These are phyloP conservation scores for Ctenopoma multispine DNA, from an alignment of 2,797 vertebrate species.

Conservation along the genomic window DNA sequence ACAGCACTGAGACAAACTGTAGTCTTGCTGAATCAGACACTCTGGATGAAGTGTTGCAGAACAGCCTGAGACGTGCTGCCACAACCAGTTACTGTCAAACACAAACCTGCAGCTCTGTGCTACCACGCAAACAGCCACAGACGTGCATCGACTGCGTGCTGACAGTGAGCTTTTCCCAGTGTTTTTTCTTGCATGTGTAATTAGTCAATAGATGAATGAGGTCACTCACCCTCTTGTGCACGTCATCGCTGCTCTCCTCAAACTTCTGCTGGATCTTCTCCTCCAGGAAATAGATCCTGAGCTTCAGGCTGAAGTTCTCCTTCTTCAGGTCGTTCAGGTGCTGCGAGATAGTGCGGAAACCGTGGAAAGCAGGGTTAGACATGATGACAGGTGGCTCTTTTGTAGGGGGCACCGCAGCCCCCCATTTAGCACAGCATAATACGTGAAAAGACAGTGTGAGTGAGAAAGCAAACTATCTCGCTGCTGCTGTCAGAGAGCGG, in stretches of 20 bases:
- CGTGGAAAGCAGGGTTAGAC: constrained; percentile 90
- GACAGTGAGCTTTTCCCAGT: no score
- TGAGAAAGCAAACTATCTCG: neutral
- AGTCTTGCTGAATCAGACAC: constrained; percentile 12
- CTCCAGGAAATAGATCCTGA: constrained; percentile 98
- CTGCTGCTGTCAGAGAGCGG: constrained; percentile 6
- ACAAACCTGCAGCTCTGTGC: constrained; percentile 31
- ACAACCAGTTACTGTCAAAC: constrained; percentile 19
- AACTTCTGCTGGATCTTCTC: constrained; percentile 95
- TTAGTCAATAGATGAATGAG: neutral
- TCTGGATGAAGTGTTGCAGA: constrained; percentile 11
- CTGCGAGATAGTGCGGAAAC: constrained; percentile 95
- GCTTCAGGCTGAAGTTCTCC: constrained; percentile 99
- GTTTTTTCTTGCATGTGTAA: neutral
- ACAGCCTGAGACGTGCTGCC: constrained; percentile 35
- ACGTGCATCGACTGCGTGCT: neutral
- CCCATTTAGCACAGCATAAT: constrained; percentile 38
- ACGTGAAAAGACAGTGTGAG: constrained; percentile 16
- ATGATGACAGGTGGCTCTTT: constrained; percentile 72
- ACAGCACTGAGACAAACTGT: constrained; percentile 12
- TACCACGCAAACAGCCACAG: neutral
- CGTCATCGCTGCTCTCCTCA: constrained; percentile 89
- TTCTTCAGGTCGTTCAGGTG: constrained; percentile 99
- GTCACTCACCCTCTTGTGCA: constrained; percentile 90
- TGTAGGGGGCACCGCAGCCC: constrained; percentile 35